These are phyloP conservation scores for Pygathrix nemaeus DNA, from an alignment of 2,113 vertebrate species.

Conservation along the genomic window DNA sequence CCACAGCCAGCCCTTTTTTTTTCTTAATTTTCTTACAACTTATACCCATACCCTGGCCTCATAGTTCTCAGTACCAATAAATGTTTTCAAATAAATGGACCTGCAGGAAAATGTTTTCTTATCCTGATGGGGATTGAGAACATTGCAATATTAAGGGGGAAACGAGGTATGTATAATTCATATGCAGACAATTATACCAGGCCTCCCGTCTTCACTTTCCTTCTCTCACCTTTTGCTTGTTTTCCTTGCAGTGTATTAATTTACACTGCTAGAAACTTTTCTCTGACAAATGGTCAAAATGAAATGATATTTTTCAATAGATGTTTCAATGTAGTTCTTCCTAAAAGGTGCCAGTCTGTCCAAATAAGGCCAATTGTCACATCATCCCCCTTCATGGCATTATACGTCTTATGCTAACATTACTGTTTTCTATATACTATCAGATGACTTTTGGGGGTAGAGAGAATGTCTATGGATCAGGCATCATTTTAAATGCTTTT, in stretches of 20 bases:
- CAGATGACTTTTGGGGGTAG: no score
- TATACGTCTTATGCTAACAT: no score
- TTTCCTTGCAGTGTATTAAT: not conserved
- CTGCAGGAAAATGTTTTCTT: not conserved
- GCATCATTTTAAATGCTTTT: no score
- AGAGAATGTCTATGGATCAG: no score
- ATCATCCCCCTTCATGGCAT: not conserved
- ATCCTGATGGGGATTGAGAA: not conserved
- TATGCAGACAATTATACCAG: not conserved
- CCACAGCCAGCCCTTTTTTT: no score
- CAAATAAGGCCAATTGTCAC: not conserved
- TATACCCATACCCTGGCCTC: no score
- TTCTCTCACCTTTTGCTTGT: not conserved
- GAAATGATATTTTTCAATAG: not conserved
- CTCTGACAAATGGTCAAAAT: not conserved
- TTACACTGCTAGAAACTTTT: not conserved
- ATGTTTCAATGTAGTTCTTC: not conserved
- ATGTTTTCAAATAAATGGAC: not conserved
- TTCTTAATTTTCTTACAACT: no score
- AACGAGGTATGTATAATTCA: not conserved
- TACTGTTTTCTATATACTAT: no score
- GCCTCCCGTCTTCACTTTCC: not conserved
- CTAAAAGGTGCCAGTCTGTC: not conserved
- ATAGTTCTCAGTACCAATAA: not conserved
- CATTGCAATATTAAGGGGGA: not conserved